phyloP scores from a whole-genome alignment of 2,113 vertebrate genomes.

The Triplophysa dalaica region DNA sequence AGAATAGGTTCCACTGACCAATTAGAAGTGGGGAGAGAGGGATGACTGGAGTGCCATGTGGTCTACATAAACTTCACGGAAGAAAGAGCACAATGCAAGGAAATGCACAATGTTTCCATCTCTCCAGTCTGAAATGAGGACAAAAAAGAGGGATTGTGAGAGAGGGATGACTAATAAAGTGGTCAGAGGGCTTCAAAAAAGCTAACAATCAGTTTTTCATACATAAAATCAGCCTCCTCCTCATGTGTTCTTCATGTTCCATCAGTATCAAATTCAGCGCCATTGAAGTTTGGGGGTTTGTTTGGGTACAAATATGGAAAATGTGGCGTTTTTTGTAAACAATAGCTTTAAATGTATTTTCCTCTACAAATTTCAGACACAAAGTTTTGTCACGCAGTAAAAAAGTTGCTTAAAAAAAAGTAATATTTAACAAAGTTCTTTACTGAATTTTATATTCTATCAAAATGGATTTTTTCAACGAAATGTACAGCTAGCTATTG shows the following conservation, averaged over 20 bases:
- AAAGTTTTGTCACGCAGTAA: background rate
- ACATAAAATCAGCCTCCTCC: slow-evolving; percentile 31
- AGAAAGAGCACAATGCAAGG: slow-evolving; percentile 39
- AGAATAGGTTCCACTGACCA: slow-evolving; percentile 48
- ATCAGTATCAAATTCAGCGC: background rate
- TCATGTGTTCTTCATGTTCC: background rate
- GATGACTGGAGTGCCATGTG: slow-evolving; percentile 51
- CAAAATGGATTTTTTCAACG: too few species aligned
- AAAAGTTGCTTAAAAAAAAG: background rate
- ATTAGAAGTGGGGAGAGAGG: slow-evolving; percentile 48
- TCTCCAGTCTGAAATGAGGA: slow-evolving; percentile 10
- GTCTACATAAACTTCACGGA: slow-evolving; percentile 52
- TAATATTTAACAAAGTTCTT: too few species aligned
- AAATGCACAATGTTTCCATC: slow-evolving; percentile 48
- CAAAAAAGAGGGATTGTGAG: slow-evolving; percentile 18
- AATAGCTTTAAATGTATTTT: slow-evolving; percentile 12
- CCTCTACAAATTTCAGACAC: background rate
- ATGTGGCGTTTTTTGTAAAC: slow-evolving; percentile 19
- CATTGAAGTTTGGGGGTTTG: slow-evolving; percentile 7
- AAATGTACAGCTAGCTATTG: background rate
- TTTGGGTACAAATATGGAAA: slow-evolving; percentile 1
- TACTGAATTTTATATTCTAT: too few species aligned
- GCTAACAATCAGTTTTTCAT: slow-evolving; percentile 56
- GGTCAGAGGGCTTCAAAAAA: background rate
- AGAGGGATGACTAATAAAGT: slow-evolving; percentile 9